Evolutionary conservation across 1,140 invertebrate genomes (phyloP).

Genomic region (Hylaeus volcanicus): DNA sequence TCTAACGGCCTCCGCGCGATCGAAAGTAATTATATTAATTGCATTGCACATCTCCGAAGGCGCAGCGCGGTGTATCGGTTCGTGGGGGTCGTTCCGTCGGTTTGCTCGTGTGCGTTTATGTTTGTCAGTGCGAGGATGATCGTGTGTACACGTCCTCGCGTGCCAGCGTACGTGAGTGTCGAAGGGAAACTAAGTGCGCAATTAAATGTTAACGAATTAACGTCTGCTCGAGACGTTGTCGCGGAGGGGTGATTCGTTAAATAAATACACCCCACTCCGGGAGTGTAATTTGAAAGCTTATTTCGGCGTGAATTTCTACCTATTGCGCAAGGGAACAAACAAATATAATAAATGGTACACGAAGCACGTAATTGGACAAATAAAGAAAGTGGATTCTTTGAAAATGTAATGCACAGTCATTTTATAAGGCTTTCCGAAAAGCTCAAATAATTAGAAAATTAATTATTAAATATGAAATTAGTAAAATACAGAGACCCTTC

Average conservation of each 20-base stretch:
- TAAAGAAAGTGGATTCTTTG: no score
- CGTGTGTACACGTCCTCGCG: conserved; percentile 14
- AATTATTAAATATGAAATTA: no score
- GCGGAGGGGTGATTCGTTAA: conserved; percentile 44
- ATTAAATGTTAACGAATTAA: conserved; percentile 68
- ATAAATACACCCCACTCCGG: conserved; percentile 37
- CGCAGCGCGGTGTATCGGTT: conserved; percentile 51
- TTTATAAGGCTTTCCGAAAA: no score
- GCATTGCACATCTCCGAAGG: conserved; percentile 53
- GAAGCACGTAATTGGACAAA: no score
- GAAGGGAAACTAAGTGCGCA: conserved; percentile 56
- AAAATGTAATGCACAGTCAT: no score
- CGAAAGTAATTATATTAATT: conserved; percentile 70
- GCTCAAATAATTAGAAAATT: no score
- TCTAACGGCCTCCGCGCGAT: conserved; percentile 40
- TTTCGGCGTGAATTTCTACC: conserved; percentile 5
- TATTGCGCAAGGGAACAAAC: no score
- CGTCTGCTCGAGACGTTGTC: conserved; percentile 55
- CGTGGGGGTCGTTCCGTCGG: conserved; percentile 43
- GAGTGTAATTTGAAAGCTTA: conserved; percentile 42
- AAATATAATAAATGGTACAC: no score
- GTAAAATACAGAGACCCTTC: no score
- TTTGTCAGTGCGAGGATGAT: not conserved
- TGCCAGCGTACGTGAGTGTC: conserved; percentile 18
- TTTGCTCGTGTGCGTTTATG: conserved; percentile 23